Percentiles rank a stretch among this genome's conserved stretches.
These are phyloP conservation scores for Protaetia brevitarsis DNA, from an alignment of 1,140 invertebrate species.

Conservation along the genomic window DNA sequence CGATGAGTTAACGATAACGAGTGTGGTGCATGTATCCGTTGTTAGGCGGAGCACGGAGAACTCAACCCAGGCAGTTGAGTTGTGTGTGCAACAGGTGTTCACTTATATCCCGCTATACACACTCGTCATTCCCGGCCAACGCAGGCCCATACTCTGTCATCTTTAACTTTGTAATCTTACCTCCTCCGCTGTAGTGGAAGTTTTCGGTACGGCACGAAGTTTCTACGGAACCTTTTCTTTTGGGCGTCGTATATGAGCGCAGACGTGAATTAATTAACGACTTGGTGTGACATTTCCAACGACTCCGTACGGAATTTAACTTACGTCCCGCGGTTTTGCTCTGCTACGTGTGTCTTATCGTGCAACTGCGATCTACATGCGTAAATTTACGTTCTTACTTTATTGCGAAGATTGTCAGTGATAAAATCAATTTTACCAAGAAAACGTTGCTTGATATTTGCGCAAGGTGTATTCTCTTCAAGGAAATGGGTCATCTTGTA, in stretches of 20 bases:
- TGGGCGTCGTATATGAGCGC: neutral
- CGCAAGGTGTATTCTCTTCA: no score
- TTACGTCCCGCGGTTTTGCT: neutral
- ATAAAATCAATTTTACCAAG: no score
- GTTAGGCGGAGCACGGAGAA: constrained; percentile 29
- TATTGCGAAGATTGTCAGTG: no score
- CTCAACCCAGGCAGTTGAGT: constrained; percentile 5
- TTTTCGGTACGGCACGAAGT: neutral
- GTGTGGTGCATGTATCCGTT: constrained; percentile 31
- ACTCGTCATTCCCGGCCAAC: constrained; percentile 19
- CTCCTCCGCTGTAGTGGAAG: neutral
- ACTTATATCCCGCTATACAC: constrained; percentile 22
- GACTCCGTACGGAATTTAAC: neutral
- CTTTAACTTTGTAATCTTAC: constrained; percentile 11
- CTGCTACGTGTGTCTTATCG: no score
- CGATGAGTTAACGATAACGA: constrained; percentile 30
- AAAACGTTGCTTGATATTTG: no score
- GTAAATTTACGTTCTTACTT: no score
- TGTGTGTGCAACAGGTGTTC: constrained; percentile 28
- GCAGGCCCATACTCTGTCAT: constrained; percentile 18
- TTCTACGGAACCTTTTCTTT: constrained; percentile 6
- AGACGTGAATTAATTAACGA: constrained; percentile 16
- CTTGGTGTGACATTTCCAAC: neutral
- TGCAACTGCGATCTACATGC: no score
- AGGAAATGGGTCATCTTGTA: no score